Evolutionary conservation across 2,888 invertebrate species (phyloP), one percentile per base, ranked within the genome.

Genomic region (Oasisia sp.): DNA sequence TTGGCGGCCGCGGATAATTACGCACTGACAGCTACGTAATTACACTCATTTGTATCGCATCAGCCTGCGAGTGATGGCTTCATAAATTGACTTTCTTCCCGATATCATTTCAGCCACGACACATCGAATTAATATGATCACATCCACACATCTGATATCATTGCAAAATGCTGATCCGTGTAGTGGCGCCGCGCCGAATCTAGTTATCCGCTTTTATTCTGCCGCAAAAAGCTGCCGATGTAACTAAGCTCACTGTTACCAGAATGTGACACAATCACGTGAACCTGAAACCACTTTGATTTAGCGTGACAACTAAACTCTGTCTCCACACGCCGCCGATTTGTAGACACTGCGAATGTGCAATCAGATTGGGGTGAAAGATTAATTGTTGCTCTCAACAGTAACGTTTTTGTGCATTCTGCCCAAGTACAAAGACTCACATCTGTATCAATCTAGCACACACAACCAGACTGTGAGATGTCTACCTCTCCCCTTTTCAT

Each of bases 61-160:
- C 74, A 74, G n/a, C 27, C n/a, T 74, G 74, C 74, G 7, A 74
- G 74, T 74, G 74, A 74, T 74, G 74, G 74, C 74, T 74, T 74
- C 74, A 74, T 74, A 74, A 74, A 74, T 74, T 74, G 74, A 74
- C 74, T 74, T 74, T 74, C 74, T 74, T 74, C 74, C 74, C 74
- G 74, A 74, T 74, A 74, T n/a, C 74, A 74, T 74, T 74, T 74
- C 74, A 74, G 74, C 74, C 27, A 74, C 74, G 74, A 74, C 74
- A 74, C 74, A 74, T 74, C 74, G 74, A 74, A 74, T 74, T 74
- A 74, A 74, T 74, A 74, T 27, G 74, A 74, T 74, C 74, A 74
- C 74, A 74, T 74, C 74, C 74, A n/a, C 74, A 74, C 74, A 74
- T 74, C 74, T 74, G 74, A 74, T 74, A 74, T 74, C 74, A 74